Conservation (phyloP, 2,888 invertebrate species). For the Cephus spinipes region DNA sequence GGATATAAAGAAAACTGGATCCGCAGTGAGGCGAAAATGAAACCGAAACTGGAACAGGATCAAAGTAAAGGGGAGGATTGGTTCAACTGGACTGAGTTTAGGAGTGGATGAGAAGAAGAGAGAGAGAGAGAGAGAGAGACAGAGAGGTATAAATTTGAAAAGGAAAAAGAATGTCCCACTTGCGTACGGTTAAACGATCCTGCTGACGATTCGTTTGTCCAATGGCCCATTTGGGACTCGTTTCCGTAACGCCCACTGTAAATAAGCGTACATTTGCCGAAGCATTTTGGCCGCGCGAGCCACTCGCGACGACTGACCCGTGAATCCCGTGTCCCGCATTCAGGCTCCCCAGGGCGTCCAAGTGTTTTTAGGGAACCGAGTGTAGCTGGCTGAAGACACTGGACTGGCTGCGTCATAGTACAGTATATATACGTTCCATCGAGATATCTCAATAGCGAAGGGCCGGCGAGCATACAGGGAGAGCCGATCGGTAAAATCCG, state of each 20-base stretch:
- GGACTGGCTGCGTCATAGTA: too few relatives aligned
- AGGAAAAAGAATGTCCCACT: neutral
- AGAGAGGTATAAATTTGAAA: too few relatives aligned
- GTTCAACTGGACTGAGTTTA: too few relatives aligned
- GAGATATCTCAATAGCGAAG: too few relatives aligned
- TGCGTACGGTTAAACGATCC: neutral
- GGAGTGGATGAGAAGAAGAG: too few relatives aligned
- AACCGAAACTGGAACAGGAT: too few relatives aligned
- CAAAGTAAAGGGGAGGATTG: too few relatives aligned
- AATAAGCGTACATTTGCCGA: conserved; percentile 3
- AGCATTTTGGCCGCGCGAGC: neutral
- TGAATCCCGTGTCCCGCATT: neutral
- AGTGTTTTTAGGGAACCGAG: neutral
- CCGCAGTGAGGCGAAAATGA: too few relatives aligned
- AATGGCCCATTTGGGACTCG: conserved; percentile 3
- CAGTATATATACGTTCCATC: too few relatives aligned
- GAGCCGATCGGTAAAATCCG: neutral
- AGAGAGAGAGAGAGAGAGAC: too few relatives aligned
- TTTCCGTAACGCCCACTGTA: neutral
- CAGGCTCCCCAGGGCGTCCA: neutral
- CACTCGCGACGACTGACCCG: neutral
- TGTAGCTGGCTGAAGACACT: neutral
- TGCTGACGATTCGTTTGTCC: conserved; percentile 3
- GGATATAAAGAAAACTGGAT: too few relatives aligned
- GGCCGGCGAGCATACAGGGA: too few relatives aligned